Evolutionary conservation across 2,888 invertebrate genomes (phyloP), one percentile per base, ranked within the genome.

Genomic region (Eledone cirrhosa): DNA sequence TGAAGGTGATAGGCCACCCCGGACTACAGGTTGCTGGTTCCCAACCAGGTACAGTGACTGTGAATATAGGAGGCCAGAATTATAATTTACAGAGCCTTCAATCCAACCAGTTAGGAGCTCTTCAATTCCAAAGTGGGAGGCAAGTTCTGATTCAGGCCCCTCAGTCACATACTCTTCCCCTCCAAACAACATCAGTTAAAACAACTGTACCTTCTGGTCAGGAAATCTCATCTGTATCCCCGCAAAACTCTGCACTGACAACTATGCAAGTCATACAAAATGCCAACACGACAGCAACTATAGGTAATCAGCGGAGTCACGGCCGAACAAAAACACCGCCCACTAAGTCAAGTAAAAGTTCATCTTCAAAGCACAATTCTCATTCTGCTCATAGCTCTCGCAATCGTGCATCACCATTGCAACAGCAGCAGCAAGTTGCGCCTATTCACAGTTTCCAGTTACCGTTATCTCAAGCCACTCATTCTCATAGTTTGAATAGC

Each of bases 41-140:
- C 69, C 78, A 81, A 63, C 67, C 79, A 14, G 82, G 83, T 5
- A 84, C 85, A 24, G 81, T 87, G 69, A 85, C 84, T 14, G 75
- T 88, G 22, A 87, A 86, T 77, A 83, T 87, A 65, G 84, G 83
- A 22, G 85, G 85, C 27, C 86, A 86, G 80, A 87, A 86, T 81
- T 79, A 86, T 27, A 84, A 82, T 48, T 81, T 87, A 29, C 84
- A 84, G 74, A 83, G 84, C 31, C 78, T 85, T 13, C 79, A 83
- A 19, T 80, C 78, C 53, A 72, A 29, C 33, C 29, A n/a, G 19
- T 22, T 33, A 24, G 41, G 48, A 65, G 31, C 41, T n/a, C 53
- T 67, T 65, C 63, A 48, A 31, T 48, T 67, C n/a, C 63, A 78
- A 29, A 33, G 63, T n/a, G 63, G 67, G 22, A 24, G 63, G 33